Percentiles rank a stretch among this genome's conserved stretches.
Evolutionary conservation across 1,140 invertebrate genomes (phyloP).

Genomic region (Teleopsis dalmanni): DNA sequence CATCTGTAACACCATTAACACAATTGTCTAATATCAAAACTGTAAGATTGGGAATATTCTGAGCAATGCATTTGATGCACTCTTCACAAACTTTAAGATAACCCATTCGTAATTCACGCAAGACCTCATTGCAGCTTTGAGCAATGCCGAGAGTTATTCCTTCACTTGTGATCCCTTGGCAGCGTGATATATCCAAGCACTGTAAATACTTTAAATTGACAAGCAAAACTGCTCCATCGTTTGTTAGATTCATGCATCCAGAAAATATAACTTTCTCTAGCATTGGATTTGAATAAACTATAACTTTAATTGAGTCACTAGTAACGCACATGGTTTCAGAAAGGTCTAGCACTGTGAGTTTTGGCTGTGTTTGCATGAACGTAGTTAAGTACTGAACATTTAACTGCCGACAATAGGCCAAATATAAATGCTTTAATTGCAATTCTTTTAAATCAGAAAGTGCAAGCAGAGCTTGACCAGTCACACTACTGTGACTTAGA

Average conservation of each 20-base stretch:
- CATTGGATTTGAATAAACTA: constrained; percentile 51
- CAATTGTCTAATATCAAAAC: constrained; percentile 60
- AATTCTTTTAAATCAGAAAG: constrained; percentile 48
- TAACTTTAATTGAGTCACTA: constrained; percentile 51
- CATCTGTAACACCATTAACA: constrained; percentile 59
- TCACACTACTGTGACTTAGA: constrained; percentile 59
- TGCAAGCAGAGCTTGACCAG: constrained; percentile 51
- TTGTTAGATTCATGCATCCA: constrained; percentile 55
- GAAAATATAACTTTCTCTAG: constrained; percentile 52
- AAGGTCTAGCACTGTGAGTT: constrained; percentile 53
- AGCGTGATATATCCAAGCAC: constrained; percentile 58
- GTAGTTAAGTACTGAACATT: constrained; percentile 52
- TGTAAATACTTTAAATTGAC: constrained; percentile 50
- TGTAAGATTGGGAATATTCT: constrained; percentile 51
- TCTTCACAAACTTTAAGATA: constrained; percentile 55
- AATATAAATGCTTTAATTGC: constrained; percentile 50
- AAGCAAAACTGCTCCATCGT: constrained; percentile 51
- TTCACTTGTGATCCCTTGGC: constrained; percentile 54
- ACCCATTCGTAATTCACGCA: constrained; percentile 54
- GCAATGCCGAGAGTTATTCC: constrained; percentile 55
- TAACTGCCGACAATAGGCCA: constrained; percentile 59
- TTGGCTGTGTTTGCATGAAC: constrained; percentile 52
- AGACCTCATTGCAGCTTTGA: constrained; percentile 37
- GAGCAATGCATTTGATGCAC: constrained; percentile 51
- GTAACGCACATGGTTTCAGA: constrained; percentile 56